A percentile compares a stretch with the other conserved stretches of the same genome.
phyloP scores from a whole-genome alignment of 2,888 invertebrate genomes.

The Drosophila suboccidentalis region DNA sequence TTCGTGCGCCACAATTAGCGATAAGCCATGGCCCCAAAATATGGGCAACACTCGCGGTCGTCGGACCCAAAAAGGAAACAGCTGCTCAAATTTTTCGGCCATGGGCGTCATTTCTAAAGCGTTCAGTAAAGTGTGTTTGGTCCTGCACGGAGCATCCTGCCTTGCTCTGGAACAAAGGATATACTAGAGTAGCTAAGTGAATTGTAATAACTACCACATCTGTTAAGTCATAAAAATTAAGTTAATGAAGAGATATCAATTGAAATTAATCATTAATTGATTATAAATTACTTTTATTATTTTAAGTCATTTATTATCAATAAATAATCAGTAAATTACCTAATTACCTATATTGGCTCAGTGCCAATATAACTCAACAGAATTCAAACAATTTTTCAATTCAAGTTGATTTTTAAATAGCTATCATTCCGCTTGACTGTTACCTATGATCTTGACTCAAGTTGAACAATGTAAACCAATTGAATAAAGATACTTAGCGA shows the following conservation, averaged over 20 bases:
- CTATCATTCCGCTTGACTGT: not conserved
- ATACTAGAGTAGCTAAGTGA: not conserved
- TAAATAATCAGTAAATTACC: not conserved
- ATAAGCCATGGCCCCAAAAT: conserved; percentile 61
- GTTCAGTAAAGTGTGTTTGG: not conserved
- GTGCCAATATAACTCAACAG: not conserved
- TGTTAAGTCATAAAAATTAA: not conserved
- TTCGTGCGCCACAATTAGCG: conserved; percentile 65
- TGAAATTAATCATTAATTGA: too few species aligned
- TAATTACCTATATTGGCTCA: too few species aligned
- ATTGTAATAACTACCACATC: not conserved
- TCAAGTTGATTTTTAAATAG: not conserved
- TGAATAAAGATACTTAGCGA: not conserved
- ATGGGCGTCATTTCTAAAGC: conserved; percentile 9
- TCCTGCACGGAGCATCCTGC: not conserved
- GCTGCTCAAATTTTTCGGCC: conserved; percentile 53
- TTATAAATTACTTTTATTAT: not conserved
- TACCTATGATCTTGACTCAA: not conserved
- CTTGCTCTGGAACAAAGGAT: conserved; percentile 19
- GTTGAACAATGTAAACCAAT: not conserved
- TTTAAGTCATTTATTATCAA: too few species aligned
- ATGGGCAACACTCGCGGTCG: conserved; percentile 25
- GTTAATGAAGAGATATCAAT: not conserved
- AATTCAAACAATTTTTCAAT: not conserved
- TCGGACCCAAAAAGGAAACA: conserved; percentile 36